Base-by-base conservation (phyloP, 2,113 vertebrate species). In the Lanius collurio region DNA sequence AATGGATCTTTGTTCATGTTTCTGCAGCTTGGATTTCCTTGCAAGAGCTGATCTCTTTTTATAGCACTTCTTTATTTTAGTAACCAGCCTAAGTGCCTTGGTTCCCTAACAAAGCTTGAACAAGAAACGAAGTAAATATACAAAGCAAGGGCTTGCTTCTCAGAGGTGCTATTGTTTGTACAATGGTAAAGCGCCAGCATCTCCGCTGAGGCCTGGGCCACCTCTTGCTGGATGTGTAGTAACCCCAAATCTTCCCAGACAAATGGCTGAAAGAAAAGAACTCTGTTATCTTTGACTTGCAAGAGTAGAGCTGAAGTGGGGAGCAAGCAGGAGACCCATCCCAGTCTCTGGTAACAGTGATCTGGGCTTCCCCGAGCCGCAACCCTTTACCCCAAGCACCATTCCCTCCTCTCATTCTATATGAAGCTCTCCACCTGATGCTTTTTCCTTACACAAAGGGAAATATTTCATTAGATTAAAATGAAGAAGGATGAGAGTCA, bases 151-250 rank as follows among this genome's bases (percentile, higher is more conserved):
- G 82, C 83, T 96, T 83, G 92, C 90, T 94, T 94, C 93, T 91
- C 85, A 80, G 90, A 96, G 93, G 83, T 95, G 90, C 93, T 97
- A 93, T 95, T 96, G 94, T 96, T 94, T 97, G 94, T 95, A 96
- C 94, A 95, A 94, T 90, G 92, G 89, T 92, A 57, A 77, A 92
- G 87, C 0, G 18, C 62, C 11, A 1, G 75, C 90, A 59, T 89
- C 87, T 89, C 95, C 0, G 22, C 93, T 93, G 95, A 95, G 85
- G 90, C 79, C 63, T 63, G 55, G 84, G 84, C 94, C 59, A 90
- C 94, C 93, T 95, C 89, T 95, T 85, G 87, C 87, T 95, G 90
- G 75, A 95, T 95, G 63, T 63, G 33, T 24, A 80, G 49, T 94
- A 96, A 95, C 84, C 93, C 90, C 87, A 96, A 77, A 93, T 95